Evolutionary conservation across 2,797 vertebrate genomes (phyloP).

Genomic region (Sorex maritimensis): DNA sequence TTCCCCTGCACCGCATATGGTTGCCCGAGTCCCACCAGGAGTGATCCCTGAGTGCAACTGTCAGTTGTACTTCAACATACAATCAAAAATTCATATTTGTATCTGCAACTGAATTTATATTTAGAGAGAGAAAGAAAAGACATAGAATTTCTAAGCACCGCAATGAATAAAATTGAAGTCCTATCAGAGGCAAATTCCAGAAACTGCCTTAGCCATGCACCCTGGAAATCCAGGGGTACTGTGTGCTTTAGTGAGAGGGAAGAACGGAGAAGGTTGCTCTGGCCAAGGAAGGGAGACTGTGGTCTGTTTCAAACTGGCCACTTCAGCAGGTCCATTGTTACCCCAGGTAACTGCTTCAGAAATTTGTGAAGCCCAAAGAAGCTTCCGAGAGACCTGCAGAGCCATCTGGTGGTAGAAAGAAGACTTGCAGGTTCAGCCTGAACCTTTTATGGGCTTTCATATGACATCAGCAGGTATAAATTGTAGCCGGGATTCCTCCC

Average conservation of each 20-base stretch:
- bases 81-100: too few species aligned
- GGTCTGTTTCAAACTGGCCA: neutral
- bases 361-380: too few species aligned
- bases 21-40: too few species aligned
- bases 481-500: slow-evolving; percentile 31
- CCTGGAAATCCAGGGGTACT: too few species aligned
- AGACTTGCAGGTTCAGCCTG: accelerated
- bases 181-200: neutral
- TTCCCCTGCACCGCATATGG: too few species aligned
- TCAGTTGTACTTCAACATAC: too few species aligned
- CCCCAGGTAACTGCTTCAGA: too few species aligned
- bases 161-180: neutral
- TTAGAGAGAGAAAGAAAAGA: too few species aligned
- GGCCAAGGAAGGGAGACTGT: neutral
- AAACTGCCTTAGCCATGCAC: neutral
- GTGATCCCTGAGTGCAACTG: too few species aligned
- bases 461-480: slow-evolving; percentile 12
- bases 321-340: neutral
- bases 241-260: too few species aligned
- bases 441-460: neutral
- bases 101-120: too few species aligned
- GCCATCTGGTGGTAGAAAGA: slow-evolving; percentile 89
- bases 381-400: slow-evolving; percentile 74
- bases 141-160: neutral
- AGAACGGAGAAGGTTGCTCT: neutral